Conservation (phyloP, 2,888 invertebrate species). For the Clostera curtula region DNA sequence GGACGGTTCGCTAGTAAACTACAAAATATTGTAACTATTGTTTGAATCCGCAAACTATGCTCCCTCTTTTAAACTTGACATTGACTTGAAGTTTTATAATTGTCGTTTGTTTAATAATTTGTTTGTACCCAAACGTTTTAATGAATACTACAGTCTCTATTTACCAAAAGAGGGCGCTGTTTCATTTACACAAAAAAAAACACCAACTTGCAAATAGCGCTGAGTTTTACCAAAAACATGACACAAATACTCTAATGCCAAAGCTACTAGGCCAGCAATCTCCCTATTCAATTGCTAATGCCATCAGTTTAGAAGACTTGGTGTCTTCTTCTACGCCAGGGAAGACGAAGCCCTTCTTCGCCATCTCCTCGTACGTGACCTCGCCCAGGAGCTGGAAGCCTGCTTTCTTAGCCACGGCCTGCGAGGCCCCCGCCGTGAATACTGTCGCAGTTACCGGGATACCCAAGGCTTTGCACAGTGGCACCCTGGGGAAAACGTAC, state of each 20-base stretch:
- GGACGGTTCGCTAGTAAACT: no score
- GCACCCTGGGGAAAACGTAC: constrained; percentile 43
- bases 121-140: no score
- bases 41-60: no score
- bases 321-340: constrained; percentile 57
- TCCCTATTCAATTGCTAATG: constrained; percentile 36
- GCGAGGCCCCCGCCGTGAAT: constrained; percentile 70
- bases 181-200: no score
- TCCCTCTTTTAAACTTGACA: no score
- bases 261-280: neutral
- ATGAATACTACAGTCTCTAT: no score
- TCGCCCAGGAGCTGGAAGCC: constrained; percentile 58
- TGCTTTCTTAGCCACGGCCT: constrained; percentile 63
- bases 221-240: no score
- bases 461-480: constrained; percentile 63
- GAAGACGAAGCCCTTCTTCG: constrained; percentile 49
- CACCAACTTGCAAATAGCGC: no score
- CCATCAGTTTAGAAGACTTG: constrained; percentile 61
- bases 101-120: no score
- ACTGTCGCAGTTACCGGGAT: constrained; percentile 65
- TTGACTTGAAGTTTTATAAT: no score
- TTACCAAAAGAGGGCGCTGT: no score
- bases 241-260: neutral
- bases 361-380: constrained; percentile 62
- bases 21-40: no score